Evolutionary conservation across 92 coral and sea anemone genomes (phyloP).

Genomic region (Zoanthus sociatus): DNA sequence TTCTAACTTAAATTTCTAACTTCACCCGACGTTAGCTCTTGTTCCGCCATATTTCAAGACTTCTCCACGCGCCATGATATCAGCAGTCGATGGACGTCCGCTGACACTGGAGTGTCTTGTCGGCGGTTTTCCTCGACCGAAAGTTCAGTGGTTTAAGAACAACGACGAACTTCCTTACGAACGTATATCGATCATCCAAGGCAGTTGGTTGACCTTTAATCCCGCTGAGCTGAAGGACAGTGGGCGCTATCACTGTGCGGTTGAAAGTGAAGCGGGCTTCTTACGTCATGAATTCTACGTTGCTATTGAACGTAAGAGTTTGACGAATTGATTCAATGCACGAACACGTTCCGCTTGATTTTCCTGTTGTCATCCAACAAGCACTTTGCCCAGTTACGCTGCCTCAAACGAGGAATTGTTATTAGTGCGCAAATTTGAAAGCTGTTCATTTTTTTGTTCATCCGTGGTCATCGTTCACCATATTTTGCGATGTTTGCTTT

Average conservation of each 20-base stretch:
- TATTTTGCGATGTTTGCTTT: not conserved
- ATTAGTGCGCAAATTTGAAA: not conserved
- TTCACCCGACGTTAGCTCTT: constrained; percentile 4
- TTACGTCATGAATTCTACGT: constrained; percentile 44
- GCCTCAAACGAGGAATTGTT: not conserved
- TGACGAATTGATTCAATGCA: constrained; percentile 1
- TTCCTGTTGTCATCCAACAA: not conserved
- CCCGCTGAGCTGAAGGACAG: constrained; percentile 46
- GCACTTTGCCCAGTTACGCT: not conserved
- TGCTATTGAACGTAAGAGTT: constrained; percentile 38
- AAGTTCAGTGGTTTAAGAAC: constrained; percentile 37
- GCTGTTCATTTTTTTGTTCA: not conserved
- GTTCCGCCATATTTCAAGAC: constrained; percentile 49
- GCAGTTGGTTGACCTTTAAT: constrained; percentile 44
- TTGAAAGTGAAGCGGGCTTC: constrained; percentile 35
- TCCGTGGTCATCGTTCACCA: not conserved
- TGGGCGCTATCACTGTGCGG: constrained; percentile 42
- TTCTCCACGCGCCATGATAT: constrained; percentile 38
- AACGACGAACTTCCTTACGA: constrained; percentile 38
- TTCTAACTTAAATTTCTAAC: not conserved
- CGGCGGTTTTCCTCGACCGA: constrained; percentile 47
- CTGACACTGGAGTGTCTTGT: constrained; percentile 39
- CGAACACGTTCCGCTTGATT: not conserved
- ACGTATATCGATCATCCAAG: constrained; percentile 41
- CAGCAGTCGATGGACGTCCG: constrained; percentile 35